Evolutionary conservation across 2,888 invertebrate genomes (phyloP).

Genomic region (Graphium colonna): DNA sequence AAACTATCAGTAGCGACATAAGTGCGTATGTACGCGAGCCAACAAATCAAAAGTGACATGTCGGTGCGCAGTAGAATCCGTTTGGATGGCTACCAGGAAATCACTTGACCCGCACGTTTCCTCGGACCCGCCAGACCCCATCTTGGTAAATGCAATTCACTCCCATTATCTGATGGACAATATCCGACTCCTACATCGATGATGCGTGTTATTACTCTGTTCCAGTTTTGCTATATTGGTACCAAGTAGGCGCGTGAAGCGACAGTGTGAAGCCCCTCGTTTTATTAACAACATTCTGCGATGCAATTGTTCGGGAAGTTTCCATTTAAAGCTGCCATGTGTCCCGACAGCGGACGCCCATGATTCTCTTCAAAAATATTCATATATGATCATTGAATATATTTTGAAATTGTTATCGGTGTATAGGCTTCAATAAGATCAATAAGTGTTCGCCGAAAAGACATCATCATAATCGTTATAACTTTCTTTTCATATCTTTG

Average conservation of each 20-base stretch:
- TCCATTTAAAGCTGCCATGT: no score
- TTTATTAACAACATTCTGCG: neutral
- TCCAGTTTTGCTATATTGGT: constrained; percentile 22
- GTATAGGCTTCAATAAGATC: no score
- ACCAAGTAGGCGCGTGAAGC: constrained; percentile 16
- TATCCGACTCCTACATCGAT: constrained; percentile 20
- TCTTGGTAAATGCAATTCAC: constrained; percentile 19
- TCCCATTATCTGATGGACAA: constrained; percentile 20
- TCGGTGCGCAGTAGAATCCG: neutral
- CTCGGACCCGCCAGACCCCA: constrained; percentile 3
- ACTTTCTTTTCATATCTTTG: no score
- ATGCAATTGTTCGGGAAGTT: neutral
- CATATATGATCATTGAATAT: no score
- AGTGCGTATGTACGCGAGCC: neutral
- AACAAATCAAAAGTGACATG: constrained; percentile 10
- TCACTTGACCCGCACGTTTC: constrained; percentile 14
- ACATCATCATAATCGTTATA: no score
- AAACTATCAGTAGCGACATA: no score
- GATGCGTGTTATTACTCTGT: constrained; percentile 13
- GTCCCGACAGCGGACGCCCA: no score
- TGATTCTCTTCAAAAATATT: no score
- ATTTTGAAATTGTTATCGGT: no score
- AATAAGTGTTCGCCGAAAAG: no score
- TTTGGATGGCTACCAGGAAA: constrained; percentile 10
- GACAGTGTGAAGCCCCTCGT: constrained; percentile 3